Evolutionary conservation across 2,888 invertebrate genomes (phyloP), one percentile per base, ranked within the genome.

Genomic region (Cerastis rubricosa): DNA sequence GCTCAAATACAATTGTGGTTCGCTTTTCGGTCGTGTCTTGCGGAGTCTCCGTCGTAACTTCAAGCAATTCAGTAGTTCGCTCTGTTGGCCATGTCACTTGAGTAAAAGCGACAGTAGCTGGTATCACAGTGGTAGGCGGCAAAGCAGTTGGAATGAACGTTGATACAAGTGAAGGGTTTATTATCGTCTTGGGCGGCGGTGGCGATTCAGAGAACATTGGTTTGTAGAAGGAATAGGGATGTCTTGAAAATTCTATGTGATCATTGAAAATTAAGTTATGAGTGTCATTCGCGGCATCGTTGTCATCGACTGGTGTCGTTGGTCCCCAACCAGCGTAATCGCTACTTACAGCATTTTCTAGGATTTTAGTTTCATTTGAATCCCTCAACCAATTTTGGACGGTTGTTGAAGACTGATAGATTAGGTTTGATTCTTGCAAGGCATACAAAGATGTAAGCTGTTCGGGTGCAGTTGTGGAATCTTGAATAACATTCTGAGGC

Each of bases 341-440:
- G 82, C 95, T 96, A 79, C 94, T 96, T 11, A 96, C 94, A 14
- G 92, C 90, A 72, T 91, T 94, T 49, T 92, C 91, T 43, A 91
- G 87, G 90, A 76, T 81, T 93, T 93, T 92, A 17, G 95, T 94
- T 77, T 94, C 90, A 88, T 94, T 95, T 49, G 85, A 83, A 72
- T 93, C 89, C 12, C 90, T 88, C 76, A 94, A 92, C 97, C 97
- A 97, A 77, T 97, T 96, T 74, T 96, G 94, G 83, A 92, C 95
- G 8, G 95, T 93, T 61, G 97, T 97, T 61, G 97, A 97, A 17
- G 97, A 97, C 85, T 98, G 97, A 87, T 97, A 98, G 73, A 98
- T 97, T 75, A 98, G 94, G 90, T 97, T 97, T 4, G 98, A 96
- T 91, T 97, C 97, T 91, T 98, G 97, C 14, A 98, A 92, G 54